These are phyloP conservation scores for Bufo bufo DNA, from an alignment of 2,113 vertebrate species.

Conservation along the genomic window DNA sequence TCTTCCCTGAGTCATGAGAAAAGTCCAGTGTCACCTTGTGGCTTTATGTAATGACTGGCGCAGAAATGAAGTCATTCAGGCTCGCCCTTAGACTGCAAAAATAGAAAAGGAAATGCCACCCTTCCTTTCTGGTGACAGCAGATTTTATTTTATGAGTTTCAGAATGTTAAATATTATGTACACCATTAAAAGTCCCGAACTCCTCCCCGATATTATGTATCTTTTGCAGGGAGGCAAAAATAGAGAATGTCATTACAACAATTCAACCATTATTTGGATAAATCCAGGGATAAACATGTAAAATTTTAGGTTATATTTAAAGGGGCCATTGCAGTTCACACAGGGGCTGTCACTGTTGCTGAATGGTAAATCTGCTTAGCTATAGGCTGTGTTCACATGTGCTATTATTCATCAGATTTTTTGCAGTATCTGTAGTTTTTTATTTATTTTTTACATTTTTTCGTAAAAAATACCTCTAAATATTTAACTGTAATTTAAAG, in stretches of 20 bases:
- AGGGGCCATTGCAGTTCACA: too few relatives aligned
- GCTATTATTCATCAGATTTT: too few relatives aligned
- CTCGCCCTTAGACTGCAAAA: slow-evolving; percentile 27
- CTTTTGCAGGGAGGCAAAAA: neutral
- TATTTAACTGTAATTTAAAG: too few relatives aligned
- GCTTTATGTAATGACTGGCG: slow-evolving; percentile 3
- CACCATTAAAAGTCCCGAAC: neutral
- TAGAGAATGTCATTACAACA: neutral
- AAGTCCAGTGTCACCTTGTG: neutral
- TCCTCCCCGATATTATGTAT: neutral
- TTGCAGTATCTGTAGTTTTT: too few relatives aligned
- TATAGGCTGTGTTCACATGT: too few relatives aligned
- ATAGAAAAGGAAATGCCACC: slow-evolving; percentile 52
- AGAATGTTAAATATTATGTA: neutral
- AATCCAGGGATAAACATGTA: neutral
- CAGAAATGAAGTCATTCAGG: slow-evolving; percentile 25
- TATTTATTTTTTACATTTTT: too few relatives aligned
- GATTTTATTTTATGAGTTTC: neutral
- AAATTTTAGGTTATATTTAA: neutral
- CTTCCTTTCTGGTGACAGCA: slow-evolving; percentile 41
- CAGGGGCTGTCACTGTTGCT: too few relatives aligned
- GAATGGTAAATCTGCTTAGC: too few relatives aligned
- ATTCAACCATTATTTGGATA: neutral
- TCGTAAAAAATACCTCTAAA: too few relatives aligned
- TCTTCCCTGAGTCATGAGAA: neutral